Evolutionary conservation across 2,888 invertebrate species (phyloP).

Genomic region (Dioctria rufipes): DNA sequence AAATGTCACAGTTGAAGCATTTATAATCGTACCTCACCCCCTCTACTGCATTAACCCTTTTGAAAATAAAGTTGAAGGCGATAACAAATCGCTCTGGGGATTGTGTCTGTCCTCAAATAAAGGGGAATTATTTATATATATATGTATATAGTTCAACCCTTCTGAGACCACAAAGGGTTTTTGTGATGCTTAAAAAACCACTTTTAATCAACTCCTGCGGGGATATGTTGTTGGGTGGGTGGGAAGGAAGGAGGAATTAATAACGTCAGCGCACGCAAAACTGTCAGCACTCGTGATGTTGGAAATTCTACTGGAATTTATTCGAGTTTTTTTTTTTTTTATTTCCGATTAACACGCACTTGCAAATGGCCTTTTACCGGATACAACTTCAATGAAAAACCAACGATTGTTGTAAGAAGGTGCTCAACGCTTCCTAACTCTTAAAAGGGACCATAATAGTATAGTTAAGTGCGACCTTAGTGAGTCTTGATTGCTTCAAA

Average conservation of each 20-base stretch:
- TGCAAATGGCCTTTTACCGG: too few relatives aligned
- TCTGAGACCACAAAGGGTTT: neutral
- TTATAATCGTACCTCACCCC: neutral
- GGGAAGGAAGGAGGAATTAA: neutral
- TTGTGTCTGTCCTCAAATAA: neutral
- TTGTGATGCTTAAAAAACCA: slow-evolving; percentile 16
- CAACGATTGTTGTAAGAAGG: too few relatives aligned
- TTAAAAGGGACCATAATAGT: too few relatives aligned
- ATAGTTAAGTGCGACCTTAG: too few relatives aligned
- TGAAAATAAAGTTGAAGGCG: neutral
- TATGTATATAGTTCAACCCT: too few relatives aligned
- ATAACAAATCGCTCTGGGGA: slow-evolving; percentile 24
- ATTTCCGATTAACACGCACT: slow-evolving; percentile 5
- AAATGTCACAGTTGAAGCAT: slow-evolving; percentile 18
- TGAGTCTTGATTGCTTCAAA: too few relatives aligned
- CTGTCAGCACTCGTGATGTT: slow-evolving; percentile 33
- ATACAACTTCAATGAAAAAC: too few relatives aligned
- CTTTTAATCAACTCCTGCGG: slow-evolving; percentile 23
- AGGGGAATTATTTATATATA: too few relatives aligned
- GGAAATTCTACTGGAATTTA: slow-evolving; percentile 5
- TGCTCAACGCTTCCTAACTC: too few relatives aligned
- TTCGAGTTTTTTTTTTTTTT: slow-evolving; percentile 6
- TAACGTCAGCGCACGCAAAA: slow-evolving; percentile 27
- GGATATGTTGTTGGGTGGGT: neutral
- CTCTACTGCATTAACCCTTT: neutral